Evolutionary conservation across 1,140 invertebrate genomes (phyloP), one percentile per base, ranked within the genome.

Genomic region (Tetramorium alpestre): DNA sequence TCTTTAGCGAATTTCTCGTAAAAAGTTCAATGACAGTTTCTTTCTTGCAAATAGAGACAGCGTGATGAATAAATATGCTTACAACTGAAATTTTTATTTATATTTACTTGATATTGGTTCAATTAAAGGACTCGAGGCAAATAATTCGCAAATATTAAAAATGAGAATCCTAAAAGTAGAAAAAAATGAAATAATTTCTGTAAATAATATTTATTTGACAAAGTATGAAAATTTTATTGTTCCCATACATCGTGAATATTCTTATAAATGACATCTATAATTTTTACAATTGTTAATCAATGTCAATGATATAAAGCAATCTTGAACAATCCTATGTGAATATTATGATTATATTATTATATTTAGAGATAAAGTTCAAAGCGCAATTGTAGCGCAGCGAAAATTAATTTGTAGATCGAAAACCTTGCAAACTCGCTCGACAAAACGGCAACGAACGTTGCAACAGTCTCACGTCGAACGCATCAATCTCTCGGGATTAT

Each of bases 401-500:
- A 54, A 38, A 73, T 84, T 18, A 33, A 38, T 84, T 60, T 33
- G 13, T 7, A 0, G 10, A 73, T 72, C 69, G n/a, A 6, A 44
- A 69, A 22, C 0, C 22, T 38, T 51, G 38, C 38, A 2, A 54
- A 25, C 33, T 84, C 6, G 22, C 16, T 16, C 25, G 25, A 3
- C 1, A 25, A 5, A 58, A 18, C n/a, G n/a, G 49, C 64, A 22
- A 44, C 7, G 10, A 8, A 8, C 47, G 64, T 28, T 51, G 54
- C 49, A 72, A 58, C 49, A 70, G 67, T 25, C 11, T 82, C 54
- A 22, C 18, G 78, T 84, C 80, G 80, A 84, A 73, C 80, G 41
- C 80, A 84, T 84, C 80, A 75, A 84, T 84, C 80, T 84, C 75
- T 73, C 80, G 18, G 54, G 44, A 84, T 73, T 82, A 82, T 82